These are phyloP conservation scores for Columba janthina DNA, from an alignment of 2,113 vertebrate genomes.

Conservation along the genomic window DNA sequence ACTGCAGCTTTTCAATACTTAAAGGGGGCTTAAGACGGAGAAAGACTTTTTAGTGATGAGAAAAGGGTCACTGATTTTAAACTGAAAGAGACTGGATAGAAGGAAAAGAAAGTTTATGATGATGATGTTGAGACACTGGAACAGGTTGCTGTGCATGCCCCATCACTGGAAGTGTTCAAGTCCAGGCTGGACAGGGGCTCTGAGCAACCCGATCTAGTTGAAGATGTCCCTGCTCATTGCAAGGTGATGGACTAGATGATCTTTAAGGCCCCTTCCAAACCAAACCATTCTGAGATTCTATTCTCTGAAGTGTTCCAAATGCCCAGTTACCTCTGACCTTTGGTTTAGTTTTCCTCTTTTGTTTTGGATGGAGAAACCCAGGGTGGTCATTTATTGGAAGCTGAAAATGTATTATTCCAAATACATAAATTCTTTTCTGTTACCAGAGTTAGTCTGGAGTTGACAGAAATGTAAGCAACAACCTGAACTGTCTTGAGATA, in stretches of 20 bases:
- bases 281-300: background rate
- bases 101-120: background rate
- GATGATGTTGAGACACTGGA: background rate
- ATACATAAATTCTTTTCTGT: background rate
- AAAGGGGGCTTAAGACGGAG: background rate
- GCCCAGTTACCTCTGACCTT: background rate
- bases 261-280: background rate
- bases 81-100: background rate
- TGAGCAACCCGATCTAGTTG: background rate
- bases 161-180: background rate
- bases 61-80: background rate
- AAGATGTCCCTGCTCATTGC: background rate
- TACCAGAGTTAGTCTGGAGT: background rate
- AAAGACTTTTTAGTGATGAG: background rate
- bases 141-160: background rate
- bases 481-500: background rate
- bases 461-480: background rate
- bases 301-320: background rate
- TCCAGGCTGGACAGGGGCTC: background rate
- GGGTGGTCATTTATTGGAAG: background rate
- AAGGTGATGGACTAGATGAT: background rate
- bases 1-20: background rate
- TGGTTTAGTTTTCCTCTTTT: background rate
- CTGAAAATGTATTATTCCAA: background rate
- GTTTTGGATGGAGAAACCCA: background rate